Conservation (phyloP, 2,113 vertebrate species). For the Scomber scombrus region DNA sequence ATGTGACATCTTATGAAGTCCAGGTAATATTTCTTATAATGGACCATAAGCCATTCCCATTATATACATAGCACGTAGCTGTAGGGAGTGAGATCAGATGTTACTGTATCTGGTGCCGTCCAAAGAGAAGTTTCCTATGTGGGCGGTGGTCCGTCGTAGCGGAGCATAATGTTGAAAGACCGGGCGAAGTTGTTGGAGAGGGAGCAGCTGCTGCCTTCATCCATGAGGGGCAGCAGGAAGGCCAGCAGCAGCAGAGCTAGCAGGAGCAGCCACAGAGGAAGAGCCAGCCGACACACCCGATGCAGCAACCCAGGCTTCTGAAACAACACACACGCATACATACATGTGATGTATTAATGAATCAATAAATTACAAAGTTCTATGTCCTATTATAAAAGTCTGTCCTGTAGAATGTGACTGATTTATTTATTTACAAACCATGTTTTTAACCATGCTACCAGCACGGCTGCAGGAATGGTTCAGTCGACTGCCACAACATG, state of each 20-base stretch:
- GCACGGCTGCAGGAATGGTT: too few relatives aligned
- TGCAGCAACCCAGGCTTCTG: slow-evolving; percentile 71
- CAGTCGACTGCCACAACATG: too few relatives aligned
- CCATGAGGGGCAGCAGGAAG: slow-evolving; percentile 89
- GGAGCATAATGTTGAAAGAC: slow-evolving; percentile 94
- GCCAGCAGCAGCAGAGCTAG: slow-evolving; percentile 90
- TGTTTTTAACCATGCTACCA: too few relatives aligned
- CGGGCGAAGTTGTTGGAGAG: slow-evolving; percentile 94
- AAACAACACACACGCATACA: background rate
- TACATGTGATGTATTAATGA: background rate
- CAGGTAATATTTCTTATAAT: background rate
- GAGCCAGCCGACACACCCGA: slow-evolving; percentile 87
- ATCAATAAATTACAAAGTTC: background rate
- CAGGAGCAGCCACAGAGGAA: slow-evolving; percentile 90
- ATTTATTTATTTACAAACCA: too few relatives aligned
- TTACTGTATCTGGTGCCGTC: background rate
- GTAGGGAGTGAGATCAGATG: background rate
- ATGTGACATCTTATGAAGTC: background rate
- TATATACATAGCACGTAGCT: background rate
- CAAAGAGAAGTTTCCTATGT: slow-evolving; percentile 80
- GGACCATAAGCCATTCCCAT: background rate
- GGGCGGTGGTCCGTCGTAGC: slow-evolving; percentile 90
- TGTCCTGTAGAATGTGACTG: too few relatives aligned
- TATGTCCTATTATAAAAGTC: too few relatives aligned
- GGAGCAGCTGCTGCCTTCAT: slow-evolving; percentile 88